phyloP scores from a whole-genome alignment of 1,140 invertebrate species.

The Aphis gossypii region DNA sequence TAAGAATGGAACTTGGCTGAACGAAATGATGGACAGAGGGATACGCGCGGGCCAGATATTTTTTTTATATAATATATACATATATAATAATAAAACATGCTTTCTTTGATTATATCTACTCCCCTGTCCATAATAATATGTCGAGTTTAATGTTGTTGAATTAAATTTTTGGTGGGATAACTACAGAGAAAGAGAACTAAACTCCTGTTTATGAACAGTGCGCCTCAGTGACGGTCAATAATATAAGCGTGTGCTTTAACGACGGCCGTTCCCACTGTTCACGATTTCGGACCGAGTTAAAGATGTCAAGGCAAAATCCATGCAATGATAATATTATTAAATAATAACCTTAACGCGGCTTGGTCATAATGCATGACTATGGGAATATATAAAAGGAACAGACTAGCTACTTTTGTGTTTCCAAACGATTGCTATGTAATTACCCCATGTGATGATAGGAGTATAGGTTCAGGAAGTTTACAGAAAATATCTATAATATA shows the following conservation, averaged over 20 bases:
- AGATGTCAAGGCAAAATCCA: slow-evolving; percentile 49
- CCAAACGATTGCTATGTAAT: not conserved
- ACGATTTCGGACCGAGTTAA: slow-evolving; percentile 44
- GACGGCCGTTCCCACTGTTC: slow-evolving; percentile 28
- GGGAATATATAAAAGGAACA: slow-evolving; percentile 17
- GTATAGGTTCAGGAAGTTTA: not conserved
- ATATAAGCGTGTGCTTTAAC: not conserved
- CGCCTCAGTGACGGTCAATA: not conserved
- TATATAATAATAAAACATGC: slow-evolving; percentile 8
- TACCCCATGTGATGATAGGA: not conserved
- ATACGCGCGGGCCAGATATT: not conserved
- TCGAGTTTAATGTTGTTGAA: not conserved
- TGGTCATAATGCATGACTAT: slow-evolving; percentile 2
- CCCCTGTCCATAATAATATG: not conserved
- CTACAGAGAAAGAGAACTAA: not conserved
- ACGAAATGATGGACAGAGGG: not conserved
- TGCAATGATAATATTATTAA: slow-evolving; percentile 35
- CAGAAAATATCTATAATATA: not conserved
- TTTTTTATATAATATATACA: not conserved
- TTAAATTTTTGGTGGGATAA: not conserved
- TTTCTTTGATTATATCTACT: slow-evolving; percentile 10
- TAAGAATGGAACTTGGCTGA: not conserved
- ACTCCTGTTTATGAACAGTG: not conserved
- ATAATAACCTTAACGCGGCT: slow-evolving; percentile 36
- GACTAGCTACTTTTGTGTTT: slow-evolving; percentile 22